Base-by-base conservation (phyloP, 2,888 invertebrate genomes). In the Ophonus ardosiacus region DNA sequence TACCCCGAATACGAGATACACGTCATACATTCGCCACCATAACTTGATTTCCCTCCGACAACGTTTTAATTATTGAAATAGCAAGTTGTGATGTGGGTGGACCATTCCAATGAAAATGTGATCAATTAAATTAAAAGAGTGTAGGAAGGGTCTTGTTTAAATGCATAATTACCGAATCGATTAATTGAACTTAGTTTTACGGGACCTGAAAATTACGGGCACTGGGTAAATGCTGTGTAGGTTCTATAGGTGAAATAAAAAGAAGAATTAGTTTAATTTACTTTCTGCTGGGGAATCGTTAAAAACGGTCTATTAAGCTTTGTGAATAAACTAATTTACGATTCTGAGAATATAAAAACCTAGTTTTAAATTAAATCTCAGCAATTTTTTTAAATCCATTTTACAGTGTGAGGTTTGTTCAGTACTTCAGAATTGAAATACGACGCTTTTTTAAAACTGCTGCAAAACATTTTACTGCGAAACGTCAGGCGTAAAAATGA, bases 21-120 rank as follows among this genome's bases (percentile, higher is more conserved):
- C 18, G 59, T 59, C 17, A 17, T 17, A 59, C 15, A 59, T 59
- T 59, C 7, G 18, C 43, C 43, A 13, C 43, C 43, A 51, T 6
- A 21, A 13, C 24, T 21, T 8, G 13, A 10, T 21, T 18, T 5
- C 24, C 10, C 24, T 63, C 43, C 43, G 13, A 51, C 13, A 51
- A 51, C 4, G 63, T 17, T 24, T 63, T 63, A 18, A 63, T 63
- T 63, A 63, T 63, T 63, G 63, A 63, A 63, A 63, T 63, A 21
- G 63, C 18, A 13, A 8, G 63, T 31, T 31, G 43, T 13, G 43
- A 10, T 4, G 10, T 51, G 43, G 31, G 31, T 31, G 31, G 31
- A 51, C 4, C 43, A 51, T 13, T 10, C 13, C 10, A 1, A 13
- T 0, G 8, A 43, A 43, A 43, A 1, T 10, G 43, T 0, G 10